phyloP scores from a whole-genome alignment of 2,888 invertebrate genomes.

The Hanleya hanleyi region DNA sequence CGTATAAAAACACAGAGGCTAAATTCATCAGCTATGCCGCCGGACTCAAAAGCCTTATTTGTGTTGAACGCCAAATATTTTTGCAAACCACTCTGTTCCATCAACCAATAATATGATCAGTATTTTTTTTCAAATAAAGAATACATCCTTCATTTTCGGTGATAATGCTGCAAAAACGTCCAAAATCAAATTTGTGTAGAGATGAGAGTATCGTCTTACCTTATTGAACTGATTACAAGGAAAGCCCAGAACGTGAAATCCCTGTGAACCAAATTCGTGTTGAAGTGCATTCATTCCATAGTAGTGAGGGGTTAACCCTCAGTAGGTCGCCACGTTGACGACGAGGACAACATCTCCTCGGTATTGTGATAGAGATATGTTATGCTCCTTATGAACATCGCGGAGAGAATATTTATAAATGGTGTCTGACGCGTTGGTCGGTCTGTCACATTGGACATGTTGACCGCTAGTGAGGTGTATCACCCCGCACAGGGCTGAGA shows the following conservation, averaged over 20 bases:
- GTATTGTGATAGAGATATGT: conserved; percentile 34
- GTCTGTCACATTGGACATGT: background rate
- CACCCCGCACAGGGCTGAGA: background rate
- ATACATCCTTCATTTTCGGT: too few relatives aligned
- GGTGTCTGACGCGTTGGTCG: background rate
- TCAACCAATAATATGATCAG: too few relatives aligned
- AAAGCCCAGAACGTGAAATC: conserved; percentile 73
- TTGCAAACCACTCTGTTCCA: too few relatives aligned
- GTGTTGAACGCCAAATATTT: too few relatives aligned
- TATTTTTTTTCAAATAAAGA: too few relatives aligned
- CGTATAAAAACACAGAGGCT: too few relatives aligned
- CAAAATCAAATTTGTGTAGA: too few relatives aligned
- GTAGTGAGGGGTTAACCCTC: conserved; percentile 75
- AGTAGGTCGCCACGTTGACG: conserved; percentile 76
- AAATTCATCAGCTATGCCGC: too few relatives aligned
- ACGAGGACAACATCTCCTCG: conserved; percentile 66
- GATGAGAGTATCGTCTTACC: too few relatives aligned
- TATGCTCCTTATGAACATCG: conserved; percentile 41
- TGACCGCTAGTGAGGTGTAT: background rate
- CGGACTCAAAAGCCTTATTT: too few relatives aligned
- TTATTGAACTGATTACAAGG: conserved; percentile 75
- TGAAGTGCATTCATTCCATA: conserved; percentile 75
- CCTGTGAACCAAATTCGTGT: conserved; percentile 56
- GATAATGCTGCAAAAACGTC: too few relatives aligned
- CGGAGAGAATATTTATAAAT: background rate